Conservation (phyloP, 1,140 invertebrate species). For the Dendroctonus valens region DNA sequence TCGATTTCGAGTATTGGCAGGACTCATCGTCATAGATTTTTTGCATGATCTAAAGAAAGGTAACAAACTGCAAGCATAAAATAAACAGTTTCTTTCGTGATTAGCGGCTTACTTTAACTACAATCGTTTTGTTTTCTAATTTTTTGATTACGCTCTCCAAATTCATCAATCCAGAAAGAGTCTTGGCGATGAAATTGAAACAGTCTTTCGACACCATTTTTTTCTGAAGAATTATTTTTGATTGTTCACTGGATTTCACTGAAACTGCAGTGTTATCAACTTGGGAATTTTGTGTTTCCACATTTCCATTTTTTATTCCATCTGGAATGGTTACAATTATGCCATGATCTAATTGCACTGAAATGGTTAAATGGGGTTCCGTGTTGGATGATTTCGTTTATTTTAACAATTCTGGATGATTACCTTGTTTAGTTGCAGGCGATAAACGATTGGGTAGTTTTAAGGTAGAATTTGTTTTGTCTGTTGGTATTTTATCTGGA, state of each 20-base stretch:
- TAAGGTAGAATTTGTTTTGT: too few relatives aligned
- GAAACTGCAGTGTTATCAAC: neutral
- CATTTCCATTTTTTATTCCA: neutral
- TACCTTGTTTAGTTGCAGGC: too few relatives aligned
- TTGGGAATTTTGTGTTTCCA: neutral
- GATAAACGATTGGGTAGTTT: too few relatives aligned
- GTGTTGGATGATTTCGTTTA: too few relatives aligned
- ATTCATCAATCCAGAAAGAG: constrained; percentile 37
- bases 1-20: constrained; percentile 18
- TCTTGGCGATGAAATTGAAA: constrained; percentile 36
- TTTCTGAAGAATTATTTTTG: constrained; percentile 29
- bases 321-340: too few relatives aligned
- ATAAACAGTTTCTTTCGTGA: too few relatives aligned
- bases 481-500: too few relatives aligned
- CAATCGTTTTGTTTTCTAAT: constrained; percentile 28
- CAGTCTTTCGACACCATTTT: constrained; percentile 28
- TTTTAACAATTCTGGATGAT: too few relatives aligned
- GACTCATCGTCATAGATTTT: constrained; percentile 22
- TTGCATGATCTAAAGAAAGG: constrained; percentile 28
- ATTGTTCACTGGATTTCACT: constrained; percentile 1
- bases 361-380: too few relatives aligned
- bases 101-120: constrained; percentile 21
- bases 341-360: too few relatives aligned
- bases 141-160: constrained; percentile 38
- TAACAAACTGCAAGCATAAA: neutral